Evolutionary conservation across 2,888 invertebrate genomes (phyloP).

Genomic region (Patella pellucida): DNA sequence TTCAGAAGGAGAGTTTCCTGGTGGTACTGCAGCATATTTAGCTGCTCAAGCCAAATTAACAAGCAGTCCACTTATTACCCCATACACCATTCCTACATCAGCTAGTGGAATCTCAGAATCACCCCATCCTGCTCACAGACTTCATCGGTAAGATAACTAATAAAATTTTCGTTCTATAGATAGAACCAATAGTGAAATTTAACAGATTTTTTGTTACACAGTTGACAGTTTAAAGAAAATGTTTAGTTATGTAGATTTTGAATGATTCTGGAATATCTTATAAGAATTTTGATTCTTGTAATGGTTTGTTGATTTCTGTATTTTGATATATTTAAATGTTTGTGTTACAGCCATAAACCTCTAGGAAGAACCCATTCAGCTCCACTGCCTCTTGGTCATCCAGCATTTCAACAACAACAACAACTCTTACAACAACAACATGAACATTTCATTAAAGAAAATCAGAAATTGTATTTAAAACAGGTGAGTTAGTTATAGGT

Average conservation of each 20-base stretch:
- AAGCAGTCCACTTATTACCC: conserved; percentile 47
- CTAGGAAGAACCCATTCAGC: conserved; percentile 95
- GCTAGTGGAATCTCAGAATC: conserved; percentile 75
- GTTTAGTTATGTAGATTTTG: too few species aligned
- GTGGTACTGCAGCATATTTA: conserved; percentile 72
- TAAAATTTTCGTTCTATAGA: not conserved
- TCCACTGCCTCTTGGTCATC: conserved; percentile 89
- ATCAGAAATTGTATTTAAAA: conserved; percentile 60
- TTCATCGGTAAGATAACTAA: conserved; percentile 67
- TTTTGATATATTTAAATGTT: not conserved
- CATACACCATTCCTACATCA: conserved; percentile 41
- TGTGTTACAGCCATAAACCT: conserved; percentile 79
- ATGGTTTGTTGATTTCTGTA: too few species aligned
- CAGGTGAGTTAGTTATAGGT: conserved; percentile 45
- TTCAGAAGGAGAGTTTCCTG: conserved; percentile 72
- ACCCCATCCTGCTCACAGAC: conserved; percentile 51
- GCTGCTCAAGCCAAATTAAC: conserved; percentile 73
- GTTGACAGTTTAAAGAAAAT: too few species aligned
- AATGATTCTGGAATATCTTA: too few species aligned
- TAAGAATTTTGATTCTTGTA: too few species aligned
- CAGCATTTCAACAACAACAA: conserved; percentile 77
- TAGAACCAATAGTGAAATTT: not conserved
- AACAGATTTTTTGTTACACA: too few species aligned
- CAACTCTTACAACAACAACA: conserved; percentile 58
- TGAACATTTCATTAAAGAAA: conserved; percentile 75